Conservation (phyloP, 2,797 vertebrate species). For the Numenius phaeopus region DNA sequence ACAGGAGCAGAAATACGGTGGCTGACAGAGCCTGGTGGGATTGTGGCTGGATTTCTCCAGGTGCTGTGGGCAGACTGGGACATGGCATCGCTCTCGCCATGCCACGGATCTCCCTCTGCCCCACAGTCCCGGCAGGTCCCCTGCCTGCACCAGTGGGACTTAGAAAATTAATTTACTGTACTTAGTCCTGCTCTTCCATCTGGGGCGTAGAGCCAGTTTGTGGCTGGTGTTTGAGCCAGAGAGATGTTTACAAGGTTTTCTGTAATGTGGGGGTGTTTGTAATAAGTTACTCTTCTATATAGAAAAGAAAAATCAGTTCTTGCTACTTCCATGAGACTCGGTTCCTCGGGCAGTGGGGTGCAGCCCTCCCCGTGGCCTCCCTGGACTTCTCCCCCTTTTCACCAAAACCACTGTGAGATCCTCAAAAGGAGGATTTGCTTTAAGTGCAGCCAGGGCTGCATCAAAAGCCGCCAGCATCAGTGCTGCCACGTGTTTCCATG, state of each 20-base stretch:
- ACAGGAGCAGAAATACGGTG: fast-evolving
- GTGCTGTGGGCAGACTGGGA: neutral
- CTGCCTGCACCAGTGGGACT: neutral
- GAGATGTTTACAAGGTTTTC: fast-evolving
- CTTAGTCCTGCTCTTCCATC: neutral
- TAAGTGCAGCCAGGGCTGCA: neutral
- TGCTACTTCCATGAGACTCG: neutral
- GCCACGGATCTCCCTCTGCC: neutral
- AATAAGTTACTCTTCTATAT: neutral
- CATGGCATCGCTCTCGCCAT: fast-evolving
- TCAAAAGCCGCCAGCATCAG: neutral
- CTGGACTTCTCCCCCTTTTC: neutral
- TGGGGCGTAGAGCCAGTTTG: neutral
- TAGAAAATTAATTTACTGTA: neutral
- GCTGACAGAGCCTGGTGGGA: fast-evolving
- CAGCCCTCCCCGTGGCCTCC: neutral
- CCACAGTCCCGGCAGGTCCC: fast-evolving
- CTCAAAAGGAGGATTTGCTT: neutral
- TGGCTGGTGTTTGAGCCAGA: neutral
- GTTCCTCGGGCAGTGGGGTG: neutral
- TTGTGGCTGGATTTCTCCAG: no score
- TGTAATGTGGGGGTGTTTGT: fast-evolving
- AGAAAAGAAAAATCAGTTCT: neutral
- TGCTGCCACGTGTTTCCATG: fast-evolving
- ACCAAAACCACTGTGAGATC: neutral